phyloP scores from a whole-genome alignment of 2,113 vertebrate species.

The Lamprologus lemairii region DNA sequence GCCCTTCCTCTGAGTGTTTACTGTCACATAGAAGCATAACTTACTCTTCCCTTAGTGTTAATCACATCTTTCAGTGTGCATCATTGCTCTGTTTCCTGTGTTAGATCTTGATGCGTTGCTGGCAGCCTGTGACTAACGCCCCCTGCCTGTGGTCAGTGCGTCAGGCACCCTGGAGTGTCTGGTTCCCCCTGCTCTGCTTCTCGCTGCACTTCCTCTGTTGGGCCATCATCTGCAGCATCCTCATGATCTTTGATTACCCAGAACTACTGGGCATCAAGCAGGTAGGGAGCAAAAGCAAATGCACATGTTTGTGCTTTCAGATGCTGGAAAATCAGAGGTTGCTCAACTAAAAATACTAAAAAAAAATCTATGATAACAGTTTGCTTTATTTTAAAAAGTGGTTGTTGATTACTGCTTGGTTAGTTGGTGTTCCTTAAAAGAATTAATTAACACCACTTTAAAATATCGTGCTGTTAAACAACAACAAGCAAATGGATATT shows the following conservation, averaged over 20 bases:
- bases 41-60: neutral
- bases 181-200: constrained; percentile 83
- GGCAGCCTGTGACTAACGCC: constrained; percentile 75
- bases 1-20: neutral
- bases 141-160: constrained; percentile 83
- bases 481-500: neutral
- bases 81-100: neutral
- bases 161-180: constrained; percentile 76
- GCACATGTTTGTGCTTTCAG: neutral
- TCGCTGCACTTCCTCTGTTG: constrained; percentile 81
- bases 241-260: constrained; percentile 84
- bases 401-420: neutral
- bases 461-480: neutral
- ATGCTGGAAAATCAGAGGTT: neutral
- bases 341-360: neutral
- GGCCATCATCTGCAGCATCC: constrained; percentile 86
- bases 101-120: constrained; percentile 78
- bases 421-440: neutral
- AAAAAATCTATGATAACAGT: neutral
- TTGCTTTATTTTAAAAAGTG: neutral
- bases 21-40: neutral
- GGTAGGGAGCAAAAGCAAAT: constrained; percentile 46
- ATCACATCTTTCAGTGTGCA: neutral
- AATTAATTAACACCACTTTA: neutral
- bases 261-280: constrained; percentile 89